Conservation (phyloP, 64 coral and sea anemone species). For the Montipora efflorescens region DNA sequence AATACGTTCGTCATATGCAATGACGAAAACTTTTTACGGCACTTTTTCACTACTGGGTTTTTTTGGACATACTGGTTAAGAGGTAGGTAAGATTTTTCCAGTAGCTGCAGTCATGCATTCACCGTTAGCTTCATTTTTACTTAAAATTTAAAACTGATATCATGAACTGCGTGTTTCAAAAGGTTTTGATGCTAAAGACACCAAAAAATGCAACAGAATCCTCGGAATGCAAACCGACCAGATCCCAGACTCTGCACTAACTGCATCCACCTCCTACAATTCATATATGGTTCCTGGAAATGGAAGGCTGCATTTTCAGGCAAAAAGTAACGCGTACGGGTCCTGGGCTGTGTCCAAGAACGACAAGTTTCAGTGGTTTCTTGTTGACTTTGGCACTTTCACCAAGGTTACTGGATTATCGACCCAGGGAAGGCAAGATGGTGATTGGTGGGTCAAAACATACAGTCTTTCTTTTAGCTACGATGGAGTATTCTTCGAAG, state of each 20-base stretch:
- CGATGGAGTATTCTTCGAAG: slow-evolving; percentile 57
- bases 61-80: too few relatives aligned
- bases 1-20: too few relatives aligned
- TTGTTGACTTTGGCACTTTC: slow-evolving; percentile 28
- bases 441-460: slow-evolving; percentile 36
- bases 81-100: too few relatives aligned
- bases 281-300: slow-evolving; percentile 20
- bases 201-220: neutral
- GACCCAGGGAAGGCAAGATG: slow-evolving; percentile 58
- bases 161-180: neutral
- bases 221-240: neutral
- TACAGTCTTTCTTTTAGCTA: slow-evolving; percentile 29
- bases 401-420: slow-evolving; percentile 39
- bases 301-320: slow-evolving; percentile 40
- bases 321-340: slow-evolving; percentile 17
- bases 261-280: slow-evolving; percentile 54
- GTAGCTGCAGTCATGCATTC: too few relatives aligned
- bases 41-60: too few relatives aligned
- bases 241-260: slow-evolving; percentile 39
- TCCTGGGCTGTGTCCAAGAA: slow-evolving; percentile 25
- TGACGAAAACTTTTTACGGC: too few relatives aligned
- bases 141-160: too few relatives aligned
- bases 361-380: slow-evolving; percentile 54
- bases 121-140: too few relatives aligned
- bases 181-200: slow-evolving; percentile 24